These are phyloP conservation scores for Neoitamus cyanurus DNA, from an alignment of 2,888 invertebrate genomes.

Conservation along the genomic window DNA sequence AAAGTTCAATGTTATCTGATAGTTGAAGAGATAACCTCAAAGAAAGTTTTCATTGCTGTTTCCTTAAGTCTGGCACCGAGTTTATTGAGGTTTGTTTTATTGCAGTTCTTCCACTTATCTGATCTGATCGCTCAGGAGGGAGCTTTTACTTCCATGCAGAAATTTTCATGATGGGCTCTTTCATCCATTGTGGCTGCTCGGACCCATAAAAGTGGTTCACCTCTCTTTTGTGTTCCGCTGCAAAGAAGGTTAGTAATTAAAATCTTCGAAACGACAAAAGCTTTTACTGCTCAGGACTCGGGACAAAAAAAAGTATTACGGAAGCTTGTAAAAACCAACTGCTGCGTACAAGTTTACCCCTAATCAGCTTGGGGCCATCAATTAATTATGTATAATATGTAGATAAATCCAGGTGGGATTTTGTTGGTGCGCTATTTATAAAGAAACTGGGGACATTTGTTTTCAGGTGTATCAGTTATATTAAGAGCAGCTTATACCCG, in stretches of 20 bases:
- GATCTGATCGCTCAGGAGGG: slow-evolving; percentile 29
- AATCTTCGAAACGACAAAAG: neutral
- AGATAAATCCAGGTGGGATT: neutral
- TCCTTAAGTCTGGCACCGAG: slow-evolving; percentile 31
- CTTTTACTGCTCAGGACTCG: neutral
- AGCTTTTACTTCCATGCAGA: slow-evolving; percentile 29
- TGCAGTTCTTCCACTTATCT: slow-evolving; percentile 38
- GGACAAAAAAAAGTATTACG: neutral
- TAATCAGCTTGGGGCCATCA: neutral
- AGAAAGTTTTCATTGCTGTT: slow-evolving; percentile 41
- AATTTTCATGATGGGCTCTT: slow-evolving; percentile 10
- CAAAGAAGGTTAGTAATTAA: slow-evolving; percentile 1
- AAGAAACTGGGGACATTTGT: neutral
- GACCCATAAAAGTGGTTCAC: neutral
- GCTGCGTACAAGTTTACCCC: neutral
- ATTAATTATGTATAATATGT: neutral
- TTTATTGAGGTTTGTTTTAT: slow-evolving; percentile 46
- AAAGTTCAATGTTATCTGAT: slow-evolving; percentile 45
- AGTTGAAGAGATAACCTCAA: slow-evolving; percentile 35
- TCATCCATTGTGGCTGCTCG: slow-evolving; percentile 2
- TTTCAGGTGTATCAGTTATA: neutral
- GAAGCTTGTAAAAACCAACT: neutral
- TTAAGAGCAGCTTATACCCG: neutral
- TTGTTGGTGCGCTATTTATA: neutral
- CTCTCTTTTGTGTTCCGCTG: neutral